Evolutionary conservation across 2,113 vertebrate species (phyloP).

Genomic region (Smithornis capensis): DNA sequence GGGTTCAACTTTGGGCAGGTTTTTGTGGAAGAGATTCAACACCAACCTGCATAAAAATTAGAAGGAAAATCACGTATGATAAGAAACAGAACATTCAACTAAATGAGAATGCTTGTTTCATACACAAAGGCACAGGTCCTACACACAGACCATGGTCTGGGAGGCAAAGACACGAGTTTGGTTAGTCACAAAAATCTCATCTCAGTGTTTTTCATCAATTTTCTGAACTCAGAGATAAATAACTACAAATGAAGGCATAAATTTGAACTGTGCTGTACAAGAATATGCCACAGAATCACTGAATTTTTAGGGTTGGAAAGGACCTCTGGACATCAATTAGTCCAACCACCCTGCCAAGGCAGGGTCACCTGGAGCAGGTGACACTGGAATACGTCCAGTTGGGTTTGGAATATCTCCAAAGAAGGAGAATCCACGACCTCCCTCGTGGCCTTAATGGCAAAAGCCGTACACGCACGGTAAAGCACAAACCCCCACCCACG

Average conservation of each 20-base stretch:
- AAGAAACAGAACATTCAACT: neutral
- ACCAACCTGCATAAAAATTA: constrained; percentile 20
- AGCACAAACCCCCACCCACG: fast-evolving
- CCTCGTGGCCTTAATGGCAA: neutral
- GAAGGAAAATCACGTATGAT: fast-evolving
- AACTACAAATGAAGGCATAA: neutral
- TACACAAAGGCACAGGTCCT: neutral
- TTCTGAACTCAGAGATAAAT: fast-evolving
- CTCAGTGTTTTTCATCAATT: neutral
- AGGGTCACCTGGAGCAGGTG: neutral
- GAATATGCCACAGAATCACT: neutral
- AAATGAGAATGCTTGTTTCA: neutral
- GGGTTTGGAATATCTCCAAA: neutral
- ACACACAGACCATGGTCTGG: fast-evolving
- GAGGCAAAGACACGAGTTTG: fast-evolving
- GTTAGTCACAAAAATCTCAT: neutral
- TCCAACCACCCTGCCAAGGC: neutral
- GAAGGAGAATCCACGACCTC: neutral
- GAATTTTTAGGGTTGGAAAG: neutral
- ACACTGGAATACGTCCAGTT: fast-evolving
- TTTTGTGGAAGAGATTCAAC: neutral
- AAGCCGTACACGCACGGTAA: fast-evolving
- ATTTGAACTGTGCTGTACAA: neutral
- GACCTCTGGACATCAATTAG: neutral
- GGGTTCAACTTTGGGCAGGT: neutral